Percentiles rank a stretch among this genome's conserved stretches.
These are phyloP conservation scores for Larimichthys polyactis DNA, from an alignment of 2,113 vertebrate genomes.

Conservation along the genomic window DNA sequence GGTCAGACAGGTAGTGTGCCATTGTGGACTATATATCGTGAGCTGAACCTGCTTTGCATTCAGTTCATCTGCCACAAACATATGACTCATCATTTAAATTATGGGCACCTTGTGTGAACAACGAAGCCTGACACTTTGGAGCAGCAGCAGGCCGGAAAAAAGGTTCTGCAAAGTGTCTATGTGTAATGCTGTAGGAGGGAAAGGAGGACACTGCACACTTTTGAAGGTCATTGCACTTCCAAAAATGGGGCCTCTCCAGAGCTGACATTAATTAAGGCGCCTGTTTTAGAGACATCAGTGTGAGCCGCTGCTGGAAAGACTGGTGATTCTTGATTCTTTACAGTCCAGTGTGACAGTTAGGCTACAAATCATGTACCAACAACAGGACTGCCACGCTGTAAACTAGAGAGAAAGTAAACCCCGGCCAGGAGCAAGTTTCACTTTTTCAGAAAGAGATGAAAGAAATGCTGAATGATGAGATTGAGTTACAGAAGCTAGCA, in stretches of 20 bases:
- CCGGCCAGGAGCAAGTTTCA: neutral
- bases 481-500: neutral
- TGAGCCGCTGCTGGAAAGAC: conserved; percentile 59
- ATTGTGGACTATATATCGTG: conserved; percentile 35
- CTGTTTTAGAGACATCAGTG: conserved; percentile 73
- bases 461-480: neutral
- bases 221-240: conserved; percentile 80
- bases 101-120: conserved; percentile 54
- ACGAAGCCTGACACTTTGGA: neutral
- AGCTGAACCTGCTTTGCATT: conserved; percentile 76
- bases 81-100: conserved; percentile 77
- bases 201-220: conserved; percentile 73
- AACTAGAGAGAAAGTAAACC: conserved; percentile 1
- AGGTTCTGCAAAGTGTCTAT: conserved; percentile 42
- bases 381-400: neutral
- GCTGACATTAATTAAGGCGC: conserved; percentile 76
- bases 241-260: conserved; percentile 81
- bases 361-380: conserved; percentile 11
- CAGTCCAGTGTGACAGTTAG: conserved; percentile 1
- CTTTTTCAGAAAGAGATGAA: neutral
- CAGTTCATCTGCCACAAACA: conserved; percentile 57
- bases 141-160: conserved; percentile 16
- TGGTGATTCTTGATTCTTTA: conserved; percentile 16
- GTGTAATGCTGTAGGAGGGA: conserved; percentile 43
- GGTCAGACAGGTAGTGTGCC: conserved; percentile 40